These are phyloP conservation scores for Scalopus aquaticus DNA, from an alignment of 2,113 vertebrate species.

Conservation along the genomic window DNA sequence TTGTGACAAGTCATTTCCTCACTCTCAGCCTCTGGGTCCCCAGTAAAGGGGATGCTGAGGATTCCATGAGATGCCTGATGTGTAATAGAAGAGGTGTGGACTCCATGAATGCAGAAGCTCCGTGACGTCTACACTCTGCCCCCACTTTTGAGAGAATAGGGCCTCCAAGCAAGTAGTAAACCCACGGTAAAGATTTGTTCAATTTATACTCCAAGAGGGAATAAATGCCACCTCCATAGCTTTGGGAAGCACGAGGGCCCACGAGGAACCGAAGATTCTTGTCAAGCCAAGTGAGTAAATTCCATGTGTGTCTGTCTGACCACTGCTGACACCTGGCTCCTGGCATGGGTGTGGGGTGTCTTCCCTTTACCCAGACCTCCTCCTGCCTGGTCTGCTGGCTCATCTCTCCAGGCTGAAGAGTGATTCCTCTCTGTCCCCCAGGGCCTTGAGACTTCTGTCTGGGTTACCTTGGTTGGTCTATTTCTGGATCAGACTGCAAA, in stretches of 20 bases:
- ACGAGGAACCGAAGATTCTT: not conserved
- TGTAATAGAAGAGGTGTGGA: not conserved
- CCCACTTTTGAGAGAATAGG: not conserved
- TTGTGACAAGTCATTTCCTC: not conserved
- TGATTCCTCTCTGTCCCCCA: not conserved
- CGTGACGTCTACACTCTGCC: accelerated
- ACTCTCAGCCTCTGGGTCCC: not conserved
- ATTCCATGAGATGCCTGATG: not conserved
- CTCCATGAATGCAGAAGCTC: no score
- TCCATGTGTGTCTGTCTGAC: not conserved
- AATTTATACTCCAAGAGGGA: not conserved
- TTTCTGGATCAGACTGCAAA: not conserved
- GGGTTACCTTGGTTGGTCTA: not conserved
- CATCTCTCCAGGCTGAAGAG: not conserved
- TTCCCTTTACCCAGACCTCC: not conserved
- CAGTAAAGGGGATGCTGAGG: not conserved
- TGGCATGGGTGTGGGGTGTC: not conserved
- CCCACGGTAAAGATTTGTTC: not conserved
- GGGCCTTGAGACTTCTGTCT: not conserved
- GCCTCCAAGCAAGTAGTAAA: not conserved
- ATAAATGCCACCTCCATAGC: not conserved
- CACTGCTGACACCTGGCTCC: not conserved
- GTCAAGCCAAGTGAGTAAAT: not conserved
- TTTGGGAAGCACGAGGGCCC: not conserved
- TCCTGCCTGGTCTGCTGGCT: not conserved